phyloP scores from a whole-genome alignment of 1,140 invertebrate species.

The Macrobrachium rosenbergii region DNA sequence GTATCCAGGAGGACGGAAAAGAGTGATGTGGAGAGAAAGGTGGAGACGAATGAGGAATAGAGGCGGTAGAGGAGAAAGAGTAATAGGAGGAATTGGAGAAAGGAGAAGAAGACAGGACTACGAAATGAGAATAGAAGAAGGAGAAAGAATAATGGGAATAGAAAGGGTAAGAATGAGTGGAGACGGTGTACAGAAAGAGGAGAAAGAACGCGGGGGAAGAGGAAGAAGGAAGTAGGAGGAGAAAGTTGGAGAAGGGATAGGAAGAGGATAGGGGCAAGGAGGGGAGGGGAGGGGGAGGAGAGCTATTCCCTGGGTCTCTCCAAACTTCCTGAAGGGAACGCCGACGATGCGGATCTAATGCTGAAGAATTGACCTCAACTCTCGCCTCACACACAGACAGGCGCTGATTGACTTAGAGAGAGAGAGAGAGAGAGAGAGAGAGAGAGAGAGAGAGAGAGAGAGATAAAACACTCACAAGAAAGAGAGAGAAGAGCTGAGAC shows the following conservation, averaged over 20 bases:
- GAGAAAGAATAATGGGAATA: neutral
- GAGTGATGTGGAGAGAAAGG: neutral
- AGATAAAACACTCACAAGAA: too few relatives aligned
- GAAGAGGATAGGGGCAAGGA: too few relatives aligned
- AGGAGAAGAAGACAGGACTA: neutral
- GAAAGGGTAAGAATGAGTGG: neutral
- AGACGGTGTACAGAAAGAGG: neutral
- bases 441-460: constrained; percentile 18
- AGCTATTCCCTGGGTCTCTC: too few relatives aligned
- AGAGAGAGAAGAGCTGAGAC: neutral
- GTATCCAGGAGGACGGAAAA: neutral
- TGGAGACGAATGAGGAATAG: neutral
- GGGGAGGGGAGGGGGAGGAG: too few relatives aligned
- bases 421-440: neutral
- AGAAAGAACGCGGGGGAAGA: neutral
- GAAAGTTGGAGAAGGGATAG: neutral
- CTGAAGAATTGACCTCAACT: too few relatives aligned
- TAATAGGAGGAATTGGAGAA: neutral
- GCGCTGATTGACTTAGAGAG: too few relatives aligned
- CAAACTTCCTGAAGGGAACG: too few relatives aligned
- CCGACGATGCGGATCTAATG: too few relatives aligned
- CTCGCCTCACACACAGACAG: too few relatives aligned
- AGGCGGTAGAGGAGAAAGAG: neutral
- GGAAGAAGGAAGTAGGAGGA: neutral
- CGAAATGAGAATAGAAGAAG: neutral